Percentiles rank a stretch among this genome's conserved stretches.
phyloP scores from a whole-genome alignment of 2,888 invertebrate genomes.

The Philhelius pedissequus region DNA sequence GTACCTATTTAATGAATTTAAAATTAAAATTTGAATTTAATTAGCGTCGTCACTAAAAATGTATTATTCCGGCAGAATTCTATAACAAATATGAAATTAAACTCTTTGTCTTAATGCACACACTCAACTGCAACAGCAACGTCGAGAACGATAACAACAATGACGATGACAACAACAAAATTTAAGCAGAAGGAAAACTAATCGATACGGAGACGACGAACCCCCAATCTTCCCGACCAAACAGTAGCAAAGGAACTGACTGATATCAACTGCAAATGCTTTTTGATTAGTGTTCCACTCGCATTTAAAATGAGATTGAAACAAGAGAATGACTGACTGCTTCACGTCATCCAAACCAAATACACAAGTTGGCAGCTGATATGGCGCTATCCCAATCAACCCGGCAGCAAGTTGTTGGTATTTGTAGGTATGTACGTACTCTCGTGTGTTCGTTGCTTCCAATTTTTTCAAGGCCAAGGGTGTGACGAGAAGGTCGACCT shows the following conservation, averaged over 20 bases:
- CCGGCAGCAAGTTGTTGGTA: constrained; percentile 17
- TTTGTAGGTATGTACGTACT: constrained; percentile 14
- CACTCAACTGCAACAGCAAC: constrained; percentile 7
- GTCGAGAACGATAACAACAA: neutral
- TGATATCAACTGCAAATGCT: constrained; percentile 27
- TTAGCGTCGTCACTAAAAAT: constrained; percentile 28
- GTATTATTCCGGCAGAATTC: neutral
- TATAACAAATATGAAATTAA: neutral
- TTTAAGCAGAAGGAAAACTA: constrained; percentile 11
- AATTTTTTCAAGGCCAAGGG: constrained; percentile 64
- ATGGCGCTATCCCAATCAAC: constrained; percentile 19
- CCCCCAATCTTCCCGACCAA: constrained; percentile 26
- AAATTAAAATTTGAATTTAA: neutral
- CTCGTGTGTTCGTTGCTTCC: constrained; percentile 37
- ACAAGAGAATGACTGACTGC: constrained; percentile 12
- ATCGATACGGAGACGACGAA: constrained; percentile 48
- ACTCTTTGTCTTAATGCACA: constrained; percentile 23
- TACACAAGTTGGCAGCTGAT: constrained; percentile 14
- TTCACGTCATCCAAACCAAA: constrained; percentile 29
- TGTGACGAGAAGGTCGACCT: constrained; percentile 63
- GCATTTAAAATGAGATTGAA: constrained; percentile 22
- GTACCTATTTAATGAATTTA: too few species aligned
- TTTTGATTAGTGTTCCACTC: constrained; percentile 27
- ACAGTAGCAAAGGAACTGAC: constrained; percentile 20
- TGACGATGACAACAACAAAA: constrained; percentile 30